Evolutionary conservation across 1,140 invertebrate species (phyloP).

Genomic region (Scaptomyza pallida): DNA sequence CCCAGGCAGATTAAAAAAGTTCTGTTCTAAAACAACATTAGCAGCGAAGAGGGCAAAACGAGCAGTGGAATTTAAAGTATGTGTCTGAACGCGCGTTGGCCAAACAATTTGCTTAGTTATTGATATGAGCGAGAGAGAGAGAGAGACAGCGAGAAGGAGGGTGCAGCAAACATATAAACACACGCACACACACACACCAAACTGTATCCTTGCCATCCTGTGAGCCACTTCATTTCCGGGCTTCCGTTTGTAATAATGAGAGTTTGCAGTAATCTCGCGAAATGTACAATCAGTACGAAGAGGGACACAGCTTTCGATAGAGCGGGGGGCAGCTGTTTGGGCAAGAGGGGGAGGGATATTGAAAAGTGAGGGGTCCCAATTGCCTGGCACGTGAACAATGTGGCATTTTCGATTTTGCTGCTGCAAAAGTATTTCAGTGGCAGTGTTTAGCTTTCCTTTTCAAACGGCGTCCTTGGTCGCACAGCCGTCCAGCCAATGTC

Average conservation of each 20-base stretch:
- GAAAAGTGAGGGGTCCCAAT: neutral
- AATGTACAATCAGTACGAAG: constrained; percentile 62
- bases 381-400: constrained; percentile 73
- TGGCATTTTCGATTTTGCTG: constrained; percentile 70
- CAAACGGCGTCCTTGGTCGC: constrained; percentile 21
- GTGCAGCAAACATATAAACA: neutral
- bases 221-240: constrained; percentile 78
- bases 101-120: constrained; percentile 82
- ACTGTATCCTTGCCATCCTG: constrained; percentile 32
- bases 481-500: constrained; percentile 50
- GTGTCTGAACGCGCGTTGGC: constrained; percentile 61
- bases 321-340: neutral
- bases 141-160: neutral
- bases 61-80: constrained; percentile 75
- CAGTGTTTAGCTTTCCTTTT: constrained; percentile 37
- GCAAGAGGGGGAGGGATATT: neutral
- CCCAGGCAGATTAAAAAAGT: constrained; percentile 77
- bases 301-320: too few species aligned
- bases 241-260: constrained; percentile 82
- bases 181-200: neutral
- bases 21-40: constrained; percentile 80
- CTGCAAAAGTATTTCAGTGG: constrained; percentile 13
- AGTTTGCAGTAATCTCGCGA: constrained; percentile 79
- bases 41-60: constrained; percentile 41
- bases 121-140: constrained; percentile 54